phyloP scores from a whole-genome alignment of 2,797 vertebrate species.

The Thripadectes ignobilis region DNA sequence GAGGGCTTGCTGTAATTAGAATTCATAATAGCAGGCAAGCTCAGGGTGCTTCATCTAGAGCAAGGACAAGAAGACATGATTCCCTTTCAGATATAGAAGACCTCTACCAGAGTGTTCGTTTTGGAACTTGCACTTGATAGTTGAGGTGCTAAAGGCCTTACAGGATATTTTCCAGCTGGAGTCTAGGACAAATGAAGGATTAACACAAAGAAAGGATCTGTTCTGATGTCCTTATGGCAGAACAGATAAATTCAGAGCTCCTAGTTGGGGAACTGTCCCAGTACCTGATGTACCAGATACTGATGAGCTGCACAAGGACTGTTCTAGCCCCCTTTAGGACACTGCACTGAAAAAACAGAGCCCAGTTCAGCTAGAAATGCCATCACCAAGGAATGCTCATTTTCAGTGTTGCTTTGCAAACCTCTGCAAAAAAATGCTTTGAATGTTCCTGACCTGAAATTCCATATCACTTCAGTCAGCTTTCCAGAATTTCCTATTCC shows the following conservation, averaged over 20 bases:
- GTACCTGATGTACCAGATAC: neutral
- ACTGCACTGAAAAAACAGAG: neutral
- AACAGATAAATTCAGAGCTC: neutral
- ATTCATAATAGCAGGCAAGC: neutral
- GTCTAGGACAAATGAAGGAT: neutral
- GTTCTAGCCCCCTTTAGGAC: neutral
- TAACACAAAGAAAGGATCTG: neutral
- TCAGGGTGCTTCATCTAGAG: neutral
- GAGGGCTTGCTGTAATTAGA: neutral
- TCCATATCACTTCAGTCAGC: neutral
- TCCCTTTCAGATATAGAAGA: neutral
- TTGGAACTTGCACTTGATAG: neutral
- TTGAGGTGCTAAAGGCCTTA: neutral
- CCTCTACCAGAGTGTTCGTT: neutral
- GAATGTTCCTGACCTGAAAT: neutral
- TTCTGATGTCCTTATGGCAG: neutral
- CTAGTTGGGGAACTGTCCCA: neutral
- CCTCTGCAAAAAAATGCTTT: neutral
- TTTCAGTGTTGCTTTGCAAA: neutral
- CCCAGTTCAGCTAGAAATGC: neutral
- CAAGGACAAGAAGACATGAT: neutral
- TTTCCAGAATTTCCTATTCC: neutral
- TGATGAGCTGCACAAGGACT: neutral
- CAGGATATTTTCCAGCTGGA: neutral
- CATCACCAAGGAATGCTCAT: neutral